These are phyloP conservation scores for Entomyzon cyanotis DNA, from an alignment of 2,113 vertebrate species.

Conservation along the genomic window DNA sequence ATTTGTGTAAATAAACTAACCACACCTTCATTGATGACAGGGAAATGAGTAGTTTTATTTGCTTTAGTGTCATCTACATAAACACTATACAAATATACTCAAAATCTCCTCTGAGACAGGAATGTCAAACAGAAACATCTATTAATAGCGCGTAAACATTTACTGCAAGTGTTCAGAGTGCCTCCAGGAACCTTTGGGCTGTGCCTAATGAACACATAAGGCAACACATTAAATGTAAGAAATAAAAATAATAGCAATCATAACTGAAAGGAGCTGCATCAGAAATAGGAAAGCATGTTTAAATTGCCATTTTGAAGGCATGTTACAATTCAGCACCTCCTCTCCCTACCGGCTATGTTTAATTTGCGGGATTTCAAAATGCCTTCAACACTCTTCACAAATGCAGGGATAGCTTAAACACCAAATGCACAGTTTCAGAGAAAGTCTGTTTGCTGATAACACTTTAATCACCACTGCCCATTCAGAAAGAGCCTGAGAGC, in stretches of 20 bases:
- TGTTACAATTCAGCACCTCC: neutral
- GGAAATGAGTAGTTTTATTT: neutral
- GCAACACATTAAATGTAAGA: neutral
- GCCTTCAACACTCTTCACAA: neutral
- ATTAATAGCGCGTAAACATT: neutral
- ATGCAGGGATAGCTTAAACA: neutral
- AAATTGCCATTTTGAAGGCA: neutral
- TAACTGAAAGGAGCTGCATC: neutral
- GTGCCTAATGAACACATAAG: neutral
- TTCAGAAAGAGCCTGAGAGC: neutral
- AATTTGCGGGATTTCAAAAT: neutral
- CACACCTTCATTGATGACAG: neutral
- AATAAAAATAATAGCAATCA: neutral
- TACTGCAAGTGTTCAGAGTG: neutral
- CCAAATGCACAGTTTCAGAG: neutral
- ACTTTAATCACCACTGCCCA: neutral
- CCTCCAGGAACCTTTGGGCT: neutral
- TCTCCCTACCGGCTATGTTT: neutral
- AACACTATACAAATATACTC: neutral
- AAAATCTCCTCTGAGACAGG: neutral
- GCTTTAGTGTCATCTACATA: neutral
- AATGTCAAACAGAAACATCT: neutral
- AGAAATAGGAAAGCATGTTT: neutral
- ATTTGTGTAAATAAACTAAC: neutral
- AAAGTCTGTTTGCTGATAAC: neutral